phyloP scores from a whole-genome alignment of 2,113 vertebrate species.

The Recurvirostra avosetta region DNA sequence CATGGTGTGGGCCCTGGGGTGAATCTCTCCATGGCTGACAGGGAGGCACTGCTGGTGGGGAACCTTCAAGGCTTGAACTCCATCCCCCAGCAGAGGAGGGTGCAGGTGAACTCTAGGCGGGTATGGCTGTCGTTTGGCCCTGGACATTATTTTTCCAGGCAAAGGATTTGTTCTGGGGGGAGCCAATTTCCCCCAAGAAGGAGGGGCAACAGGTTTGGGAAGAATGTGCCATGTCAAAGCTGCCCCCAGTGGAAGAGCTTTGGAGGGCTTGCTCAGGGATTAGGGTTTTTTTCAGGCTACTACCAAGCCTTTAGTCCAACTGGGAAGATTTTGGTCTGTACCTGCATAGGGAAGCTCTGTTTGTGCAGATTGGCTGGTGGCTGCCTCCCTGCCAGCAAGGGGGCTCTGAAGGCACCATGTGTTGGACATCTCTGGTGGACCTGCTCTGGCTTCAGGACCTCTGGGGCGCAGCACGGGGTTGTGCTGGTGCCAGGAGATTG shows the following conservation, averaged over 20 bases:
- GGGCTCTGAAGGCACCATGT: rapidly evolving
- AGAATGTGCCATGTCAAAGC: neutral
- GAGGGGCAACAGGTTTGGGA: neutral
- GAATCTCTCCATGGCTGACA: neutral
- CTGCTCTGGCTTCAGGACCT: neutral
- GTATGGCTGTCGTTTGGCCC: neutral
- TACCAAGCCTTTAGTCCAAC: neutral
- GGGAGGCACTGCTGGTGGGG: neutral
- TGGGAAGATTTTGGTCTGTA: rapidly evolving
- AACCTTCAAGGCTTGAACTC: neutral
- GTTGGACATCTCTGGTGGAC: neutral
- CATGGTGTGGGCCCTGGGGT: rapidly evolving
- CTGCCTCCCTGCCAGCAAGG: neutral
- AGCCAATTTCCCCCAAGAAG: neutral
- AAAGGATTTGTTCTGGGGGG: neutral
- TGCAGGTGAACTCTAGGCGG: neutral
- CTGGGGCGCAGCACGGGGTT: neutral
- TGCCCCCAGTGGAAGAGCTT: neutral
- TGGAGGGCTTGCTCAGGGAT: neutral
- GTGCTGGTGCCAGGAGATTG: neutral
- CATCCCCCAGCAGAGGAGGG: neutral
- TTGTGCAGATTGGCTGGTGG: rapidly evolving
- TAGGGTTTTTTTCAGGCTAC: neutral
- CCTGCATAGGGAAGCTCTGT: neutral
- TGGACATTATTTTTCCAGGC: neutral